Percentiles rank a stretch among this genome's conserved stretches.
These are phyloP conservation scores for Hemiprocne comata DNA, from an alignment of 2,113 vertebrate species.

Conservation along the genomic window DNA sequence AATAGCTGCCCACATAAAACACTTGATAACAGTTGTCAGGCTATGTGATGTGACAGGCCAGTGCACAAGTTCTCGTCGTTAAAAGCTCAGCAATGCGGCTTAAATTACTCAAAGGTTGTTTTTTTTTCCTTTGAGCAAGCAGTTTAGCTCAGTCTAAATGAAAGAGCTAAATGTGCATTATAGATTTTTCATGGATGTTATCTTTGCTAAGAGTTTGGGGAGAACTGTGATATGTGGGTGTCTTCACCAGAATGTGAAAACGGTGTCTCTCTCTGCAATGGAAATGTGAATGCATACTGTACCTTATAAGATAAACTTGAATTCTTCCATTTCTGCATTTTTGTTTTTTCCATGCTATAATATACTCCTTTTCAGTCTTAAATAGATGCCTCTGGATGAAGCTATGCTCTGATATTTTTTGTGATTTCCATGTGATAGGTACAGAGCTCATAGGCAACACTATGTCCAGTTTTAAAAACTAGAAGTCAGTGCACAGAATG, in stretches of 20 bases:
- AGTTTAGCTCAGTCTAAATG: not conserved
- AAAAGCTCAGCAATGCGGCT: not conserved
- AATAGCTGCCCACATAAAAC: not conserved
- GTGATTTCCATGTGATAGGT: constrained; percentile 2
- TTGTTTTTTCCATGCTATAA: constrained; percentile 8
- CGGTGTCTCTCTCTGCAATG: constrained; percentile 34
- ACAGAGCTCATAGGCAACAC: constrained; percentile 27
- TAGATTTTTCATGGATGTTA: not conserved
- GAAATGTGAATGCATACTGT: constrained; percentile 61
- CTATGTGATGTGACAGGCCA: not conserved
- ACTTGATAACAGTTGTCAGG: not conserved
- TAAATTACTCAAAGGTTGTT: not conserved
- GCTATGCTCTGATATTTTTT: not conserved
- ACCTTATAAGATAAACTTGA: constrained; percentile 47
- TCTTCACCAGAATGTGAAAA: constrained; percentile 32
- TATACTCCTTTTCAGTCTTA: not conserved
- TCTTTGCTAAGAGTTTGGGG: not conserved
- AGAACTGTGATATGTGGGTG: not conserved
- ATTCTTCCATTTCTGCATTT: constrained; percentile 32
- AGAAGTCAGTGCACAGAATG: not conserved
- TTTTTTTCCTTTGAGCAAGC: not conserved
- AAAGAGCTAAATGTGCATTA: not conserved
- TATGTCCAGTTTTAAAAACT: constrained; percentile 44
- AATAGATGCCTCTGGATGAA: constrained; percentile 25
- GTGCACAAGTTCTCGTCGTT: not conserved